Conservation (phyloP, 2,797 vertebrate genomes). For the Trematomus bernacchii region DNA sequence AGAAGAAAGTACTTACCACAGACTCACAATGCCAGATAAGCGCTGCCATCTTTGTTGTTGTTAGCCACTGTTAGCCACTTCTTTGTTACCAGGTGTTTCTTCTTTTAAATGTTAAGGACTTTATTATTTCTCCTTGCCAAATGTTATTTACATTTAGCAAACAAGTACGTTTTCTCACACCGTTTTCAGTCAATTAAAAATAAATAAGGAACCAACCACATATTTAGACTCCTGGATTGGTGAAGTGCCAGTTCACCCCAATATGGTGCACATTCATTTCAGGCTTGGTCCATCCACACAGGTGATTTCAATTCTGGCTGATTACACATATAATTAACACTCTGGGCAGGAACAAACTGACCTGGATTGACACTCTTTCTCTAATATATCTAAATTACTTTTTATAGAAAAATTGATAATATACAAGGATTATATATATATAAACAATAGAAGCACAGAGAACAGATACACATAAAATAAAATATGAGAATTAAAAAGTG, state of each 20-base stretch:
- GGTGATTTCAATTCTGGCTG: not conserved
- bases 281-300: not conserved
- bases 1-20: not conserved
- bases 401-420: too few relatives aligned
- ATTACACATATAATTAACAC: not conserved
- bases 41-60: not conserved
- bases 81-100: not conserved
- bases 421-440: too few relatives aligned
- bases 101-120: not conserved
- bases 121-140: not conserved
- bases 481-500: too few relatives aligned
- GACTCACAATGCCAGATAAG: too few relatives aligned
- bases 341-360: not conserved
- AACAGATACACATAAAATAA: too few relatives aligned
- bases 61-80: not conserved
- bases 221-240: not conserved
- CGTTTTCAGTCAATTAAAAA: not conserved
- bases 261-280: not conserved
- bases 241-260: not conserved
- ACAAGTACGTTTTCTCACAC: not conserved
- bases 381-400: too few relatives aligned
- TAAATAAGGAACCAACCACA: not conserved
- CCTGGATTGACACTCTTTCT: not conserved
- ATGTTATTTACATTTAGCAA: not conserved
- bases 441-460: too few relatives aligned